Base-by-base conservation (phyloP, 2,113 vertebrate species). In the Psephotus haematonotus region DNA sequence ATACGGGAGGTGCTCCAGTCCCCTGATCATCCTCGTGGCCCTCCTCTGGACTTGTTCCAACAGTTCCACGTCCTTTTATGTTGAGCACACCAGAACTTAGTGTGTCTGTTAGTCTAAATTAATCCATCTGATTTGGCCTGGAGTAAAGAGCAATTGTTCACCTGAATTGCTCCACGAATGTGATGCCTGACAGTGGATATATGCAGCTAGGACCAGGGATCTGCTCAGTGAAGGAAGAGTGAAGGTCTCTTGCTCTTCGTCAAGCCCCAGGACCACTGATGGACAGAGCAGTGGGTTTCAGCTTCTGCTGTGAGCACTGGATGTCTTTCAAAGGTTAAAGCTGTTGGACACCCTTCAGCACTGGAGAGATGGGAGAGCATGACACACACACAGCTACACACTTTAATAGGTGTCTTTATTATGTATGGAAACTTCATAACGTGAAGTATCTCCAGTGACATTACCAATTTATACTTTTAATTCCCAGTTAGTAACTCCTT, bases 181-280 rank as follows among this genome's bases (percentile, higher is more conserved):
- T 23, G 47, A n/a, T 67, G n/a, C 17, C 16, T 29, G 41, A 39
- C 60, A 50, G 46, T 11, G 0, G 52, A 60, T 28, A 7, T 41
- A 35, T 41, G 22, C 39, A 55, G 46, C 52, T 72, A 18, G 41
- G 35, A 49, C 24, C 49, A 31, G 24, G 41, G 47, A 67, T 29
- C 25, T 57, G 37, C 24, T 82, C 69, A 25, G 5, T 57, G 39
- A 44, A 68, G 29, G 24, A 57, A n/a, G 53, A 87, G 23, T 31
- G 12, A 41, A 57, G 31, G 31, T 57, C 55, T 57, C 55, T n/a
- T 57, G 55, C 19, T 7, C 55, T 57, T n/a, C 55, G 20, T 31
- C 0, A 0, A 78, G 63, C 80, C 1, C 0, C 53, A 9, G 10
- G 6, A 27, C 49, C 1, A 0, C 22, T 22, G n/a, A 19, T 70